phyloP scores from a whole-genome alignment of 1,140 invertebrate genomes.

The Diorhabda carinulata region DNA sequence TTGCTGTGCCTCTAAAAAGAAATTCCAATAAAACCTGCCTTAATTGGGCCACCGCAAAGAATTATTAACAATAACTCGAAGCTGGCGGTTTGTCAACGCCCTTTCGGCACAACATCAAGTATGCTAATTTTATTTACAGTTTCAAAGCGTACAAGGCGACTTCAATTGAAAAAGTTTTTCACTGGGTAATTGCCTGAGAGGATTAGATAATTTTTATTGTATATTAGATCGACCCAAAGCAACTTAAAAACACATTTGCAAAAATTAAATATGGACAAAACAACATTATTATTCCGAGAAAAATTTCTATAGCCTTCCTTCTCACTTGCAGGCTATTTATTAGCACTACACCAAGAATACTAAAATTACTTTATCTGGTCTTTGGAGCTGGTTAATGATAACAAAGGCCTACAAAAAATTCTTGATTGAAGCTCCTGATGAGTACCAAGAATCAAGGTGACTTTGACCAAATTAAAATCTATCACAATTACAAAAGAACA shows the following conservation, averaged over 20 bases:
- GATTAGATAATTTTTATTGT: background rate
- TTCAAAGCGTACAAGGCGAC: background rate
- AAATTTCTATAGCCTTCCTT: no score
- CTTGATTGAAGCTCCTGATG: no score
- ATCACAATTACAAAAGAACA: no score
- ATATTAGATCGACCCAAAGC: background rate
- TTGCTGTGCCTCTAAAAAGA: background rate
- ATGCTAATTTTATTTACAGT: background rate
- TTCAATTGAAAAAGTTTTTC: constrained; percentile 1
- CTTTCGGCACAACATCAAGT: constrained; percentile 1
- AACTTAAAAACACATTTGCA: background rate
- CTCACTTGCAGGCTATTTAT: no score
- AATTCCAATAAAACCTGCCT: background rate
- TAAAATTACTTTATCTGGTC: no score
- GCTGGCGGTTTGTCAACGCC: constrained; percentile 1
- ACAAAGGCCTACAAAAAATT: no score
- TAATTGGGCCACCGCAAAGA: constrained; percentile 1
- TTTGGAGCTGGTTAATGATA: no score
- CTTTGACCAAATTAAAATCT: no score
- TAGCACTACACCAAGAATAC: no score
- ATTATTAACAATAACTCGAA: background rate
- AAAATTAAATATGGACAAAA: no score
- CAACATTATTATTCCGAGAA: no score
- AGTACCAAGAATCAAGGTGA: no score
- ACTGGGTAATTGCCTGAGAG: background rate